Evolutionary conservation across 2,113 vertebrate species (phyloP).

Genomic region (Phainopepla nitens): DNA sequence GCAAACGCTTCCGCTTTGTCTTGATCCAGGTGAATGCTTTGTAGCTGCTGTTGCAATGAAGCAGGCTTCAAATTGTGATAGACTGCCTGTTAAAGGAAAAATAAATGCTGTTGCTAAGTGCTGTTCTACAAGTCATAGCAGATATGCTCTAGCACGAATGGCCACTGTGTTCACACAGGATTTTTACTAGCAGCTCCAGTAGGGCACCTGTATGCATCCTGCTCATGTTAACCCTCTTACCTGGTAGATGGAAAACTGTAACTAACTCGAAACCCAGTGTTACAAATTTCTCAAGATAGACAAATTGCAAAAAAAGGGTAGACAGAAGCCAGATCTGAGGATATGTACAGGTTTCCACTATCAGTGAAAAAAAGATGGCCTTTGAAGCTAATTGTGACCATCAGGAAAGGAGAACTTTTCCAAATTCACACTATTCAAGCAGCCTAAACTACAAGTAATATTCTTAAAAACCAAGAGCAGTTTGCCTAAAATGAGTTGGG

Average conservation of each 20-base stretch:
- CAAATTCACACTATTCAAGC: neutral
- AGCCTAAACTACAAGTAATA: neutral
- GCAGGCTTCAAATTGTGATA: slow-evolving; percentile 89
- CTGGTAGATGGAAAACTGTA: neutral
- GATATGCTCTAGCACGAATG: neutral
- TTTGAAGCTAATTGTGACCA: neutral
- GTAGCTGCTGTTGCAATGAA: slow-evolving; percentile 86
- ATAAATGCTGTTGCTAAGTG: neutral
- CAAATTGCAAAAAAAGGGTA: neutral
- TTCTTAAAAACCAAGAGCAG: neutral
- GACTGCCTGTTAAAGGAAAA: slow-evolving; percentile 77
- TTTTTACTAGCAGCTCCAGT: neutral
- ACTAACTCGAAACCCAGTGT: neutral
- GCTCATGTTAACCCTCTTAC: neutral
- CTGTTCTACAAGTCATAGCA: neutral
- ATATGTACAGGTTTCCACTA: neutral
- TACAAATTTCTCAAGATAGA: neutral
- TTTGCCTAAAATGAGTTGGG: too few species aligned
- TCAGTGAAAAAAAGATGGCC: neutral
- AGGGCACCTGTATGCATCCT: neutral
- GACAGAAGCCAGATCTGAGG: neutral
- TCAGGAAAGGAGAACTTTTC: neutral
- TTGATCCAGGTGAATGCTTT: slow-evolving; percentile 76
- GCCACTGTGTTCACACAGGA: neutral
- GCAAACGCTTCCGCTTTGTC: slow-evolving; percentile 87